phyloP scores from a whole-genome alignment of 2,797 vertebrate genomes.

The Chrysocyon brachyurus region DNA sequence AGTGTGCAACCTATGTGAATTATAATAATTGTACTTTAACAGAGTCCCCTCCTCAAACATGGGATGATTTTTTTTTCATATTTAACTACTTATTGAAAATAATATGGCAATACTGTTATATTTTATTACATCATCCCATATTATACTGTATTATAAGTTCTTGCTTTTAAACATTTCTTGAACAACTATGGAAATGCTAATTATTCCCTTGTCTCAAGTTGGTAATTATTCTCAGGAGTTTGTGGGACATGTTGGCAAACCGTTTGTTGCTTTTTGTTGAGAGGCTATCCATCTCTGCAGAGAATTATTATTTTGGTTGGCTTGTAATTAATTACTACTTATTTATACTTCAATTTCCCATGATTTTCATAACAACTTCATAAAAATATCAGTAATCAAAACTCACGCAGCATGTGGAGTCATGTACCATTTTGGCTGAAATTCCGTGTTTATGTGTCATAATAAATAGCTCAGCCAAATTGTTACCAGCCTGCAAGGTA shows the following conservation, averaged over 20 bases:
- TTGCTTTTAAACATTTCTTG: neutral
- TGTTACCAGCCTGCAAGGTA: slow-evolving; percentile 19
- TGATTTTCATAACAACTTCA: slow-evolving; percentile 41
- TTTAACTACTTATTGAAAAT: neutral
- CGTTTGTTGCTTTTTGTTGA: neutral
- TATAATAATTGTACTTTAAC: neutral
- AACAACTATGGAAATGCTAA: neutral
- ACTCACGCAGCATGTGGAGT: neutral
- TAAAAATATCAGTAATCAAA: slow-evolving; percentile 30
- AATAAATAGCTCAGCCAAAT: slow-evolving; percentile 58
- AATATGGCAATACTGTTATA: neutral
- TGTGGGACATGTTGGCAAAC: neutral
- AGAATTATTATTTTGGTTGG: slow-evolving; percentile 52
- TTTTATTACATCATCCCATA: neutral
- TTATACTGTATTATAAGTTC: neutral
- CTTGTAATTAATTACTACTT: neutral
- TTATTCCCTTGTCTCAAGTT: neutral
- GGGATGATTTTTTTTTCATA: neutral
- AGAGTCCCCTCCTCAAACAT: neutral
- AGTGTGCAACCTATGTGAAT: neutral
- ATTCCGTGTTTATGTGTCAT: neutral
- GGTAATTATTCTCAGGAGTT: neutral
- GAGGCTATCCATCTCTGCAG: neutral
- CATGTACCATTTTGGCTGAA: neutral
- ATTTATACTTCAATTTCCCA: neutral